Evolutionary conservation across 37 sponge, comb jelly and placozoan species (phyloP).

Genomic region (Halisarca cf. caerulea): DNA sequence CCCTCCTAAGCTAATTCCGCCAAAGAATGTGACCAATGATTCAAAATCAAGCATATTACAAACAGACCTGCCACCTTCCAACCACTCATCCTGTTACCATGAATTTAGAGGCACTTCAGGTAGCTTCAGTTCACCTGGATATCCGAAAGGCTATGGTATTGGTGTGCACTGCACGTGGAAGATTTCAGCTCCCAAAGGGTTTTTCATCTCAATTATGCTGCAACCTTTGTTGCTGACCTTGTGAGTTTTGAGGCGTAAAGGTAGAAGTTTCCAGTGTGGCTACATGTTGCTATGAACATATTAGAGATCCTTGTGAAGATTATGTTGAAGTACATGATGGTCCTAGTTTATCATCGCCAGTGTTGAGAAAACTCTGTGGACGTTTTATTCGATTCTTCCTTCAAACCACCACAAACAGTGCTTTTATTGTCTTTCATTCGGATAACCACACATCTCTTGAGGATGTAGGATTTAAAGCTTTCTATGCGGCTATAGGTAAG

Average conservation of each 20-base stretch:
- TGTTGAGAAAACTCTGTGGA: slow-evolving; percentile 8
- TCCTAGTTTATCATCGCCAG: neutral
- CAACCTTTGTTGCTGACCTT: neutral
- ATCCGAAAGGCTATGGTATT: slow-evolving; percentile 19
- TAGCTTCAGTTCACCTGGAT: slow-evolving; percentile 37
- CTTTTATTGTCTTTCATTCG: slow-evolving; percentile 10
- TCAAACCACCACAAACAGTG: neutral
- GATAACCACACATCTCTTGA: neutral
- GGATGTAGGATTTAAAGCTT: neutral
- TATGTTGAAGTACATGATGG: slow-evolving; percentile 26
- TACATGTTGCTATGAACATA: too few species aligned
- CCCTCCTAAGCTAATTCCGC: neutral
- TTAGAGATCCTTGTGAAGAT: slow-evolving; percentile 25
- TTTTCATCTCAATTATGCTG: slow-evolving; percentile 17
- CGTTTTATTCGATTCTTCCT: neutral
- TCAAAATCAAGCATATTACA: too few species aligned
- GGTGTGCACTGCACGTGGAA: slow-evolving; percentile 50
- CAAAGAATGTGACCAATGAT: neutral
- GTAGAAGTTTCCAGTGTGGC: too few species aligned
- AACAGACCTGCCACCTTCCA: too few species aligned
- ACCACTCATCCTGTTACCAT: slow-evolving; percentile 16
- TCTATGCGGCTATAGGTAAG: neutral
- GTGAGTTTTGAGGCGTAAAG: neutral
- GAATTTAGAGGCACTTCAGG: slow-evolving; percentile 19
- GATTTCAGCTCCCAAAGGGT: slow-evolving; percentile 24